Base-by-base conservation (phyloP, 92 coral and sea anemone genomes). In the Phenganax marumi region DNA sequence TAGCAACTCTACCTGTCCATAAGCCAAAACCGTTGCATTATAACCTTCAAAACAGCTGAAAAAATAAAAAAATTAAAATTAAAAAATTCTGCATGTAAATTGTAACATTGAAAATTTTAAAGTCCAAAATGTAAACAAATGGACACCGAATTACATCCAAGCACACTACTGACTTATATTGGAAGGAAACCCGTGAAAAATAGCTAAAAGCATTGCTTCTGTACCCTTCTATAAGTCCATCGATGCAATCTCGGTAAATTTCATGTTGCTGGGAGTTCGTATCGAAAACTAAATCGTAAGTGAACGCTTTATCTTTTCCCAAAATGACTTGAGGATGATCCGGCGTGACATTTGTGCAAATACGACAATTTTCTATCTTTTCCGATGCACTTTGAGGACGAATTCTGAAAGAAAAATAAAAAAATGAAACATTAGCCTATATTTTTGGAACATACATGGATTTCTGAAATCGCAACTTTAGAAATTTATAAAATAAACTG, bases 331-430 rank as follows among this genome's bases (percentile, higher is more conserved):
- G 99, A 3, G 97, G 99, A 77, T 96, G 92, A 5, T 94, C 92
- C 12, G 93, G 90, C 13, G 99, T 92, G 51, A 89, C 91, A 47
- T 87, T 87, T 11, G 99, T 91, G 85, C 99, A 96, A 61, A 96
- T 89, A 7, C 99, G 88, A 68, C 99, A 96, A 97, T 92, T 96
- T 23, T 92, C 97, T 55, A 96, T 96, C 86, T 91, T 91, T 85
- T 96, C 99, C 52, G 97, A 91, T 51, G 99, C 99, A 81, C 99
- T 96, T 80, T 96, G 99, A 75, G 99, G 99, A 80, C 99, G 97
- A 74, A 96, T 93, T 88, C 99, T 96, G 56, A 70, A 70, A 79
- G 72, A 81, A 77, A 72, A 56, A 76, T 73, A 79, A 18, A 16
- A 55, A 73, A 57, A 24, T 51, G 52, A 49, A 86, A 74, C 81